phyloP scores from a whole-genome alignment of 1,140 invertebrate species.

The Anthonomus grandis region DNA sequence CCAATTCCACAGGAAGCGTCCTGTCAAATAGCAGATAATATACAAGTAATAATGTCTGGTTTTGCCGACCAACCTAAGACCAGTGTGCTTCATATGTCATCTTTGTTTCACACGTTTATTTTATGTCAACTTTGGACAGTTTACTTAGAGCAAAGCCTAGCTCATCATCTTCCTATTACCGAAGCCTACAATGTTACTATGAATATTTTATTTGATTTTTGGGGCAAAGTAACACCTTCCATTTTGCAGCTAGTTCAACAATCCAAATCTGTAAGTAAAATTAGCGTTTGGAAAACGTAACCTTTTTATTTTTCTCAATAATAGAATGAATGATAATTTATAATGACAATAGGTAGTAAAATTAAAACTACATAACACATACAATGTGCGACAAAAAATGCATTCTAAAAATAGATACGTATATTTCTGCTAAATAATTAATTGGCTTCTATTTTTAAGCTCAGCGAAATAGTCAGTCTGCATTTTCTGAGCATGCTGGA shows the following conservation, averaged over 20 bases:
- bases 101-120: constrained; percentile 78
- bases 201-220: constrained; percentile 94
- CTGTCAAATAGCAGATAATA: constrained; percentile 94
- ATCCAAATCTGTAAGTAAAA: constrained; percentile 78
- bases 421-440: neutral
- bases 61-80: constrained; percentile 95
- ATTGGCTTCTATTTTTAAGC: constrained; percentile 60
- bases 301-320: no score
- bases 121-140: constrained; percentile 95
- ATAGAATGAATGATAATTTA: neutral
- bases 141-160: constrained; percentile 90
- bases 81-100: constrained; percentile 89
- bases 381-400: neutral
- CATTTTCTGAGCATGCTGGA: constrained; percentile 96
- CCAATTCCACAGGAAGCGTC: constrained; percentile 95
- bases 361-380: neutral
- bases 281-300: no score
- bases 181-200: constrained; percentile 71
- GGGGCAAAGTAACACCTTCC: constrained; percentile 95
- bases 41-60: constrained; percentile 91
- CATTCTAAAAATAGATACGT: no score
- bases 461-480: constrained; percentile 96
- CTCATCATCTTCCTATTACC: constrained; percentile 59
- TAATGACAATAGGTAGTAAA: neutral
- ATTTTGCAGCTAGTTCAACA: constrained; percentile 91